These are phyloP conservation scores for Cyclina sinensis DNA, from an alignment of 1,140 invertebrate genomes.

Conservation along the genomic window DNA sequence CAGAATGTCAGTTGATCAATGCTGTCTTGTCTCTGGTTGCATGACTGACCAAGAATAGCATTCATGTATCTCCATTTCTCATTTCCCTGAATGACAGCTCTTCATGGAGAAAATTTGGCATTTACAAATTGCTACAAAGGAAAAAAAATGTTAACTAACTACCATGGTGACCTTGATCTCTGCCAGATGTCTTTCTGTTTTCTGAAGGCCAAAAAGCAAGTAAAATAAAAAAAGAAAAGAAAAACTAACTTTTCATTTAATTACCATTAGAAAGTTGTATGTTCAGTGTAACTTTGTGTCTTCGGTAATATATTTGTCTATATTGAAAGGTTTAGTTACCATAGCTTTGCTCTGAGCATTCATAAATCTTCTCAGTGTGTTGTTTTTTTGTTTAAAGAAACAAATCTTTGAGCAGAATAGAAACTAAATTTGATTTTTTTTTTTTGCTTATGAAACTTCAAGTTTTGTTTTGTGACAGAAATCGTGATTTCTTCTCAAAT, in stretches of 20 bases:
- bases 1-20: background rate
- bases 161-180: background rate
- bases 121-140: background rate
- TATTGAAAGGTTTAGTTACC: too few relatives aligned
- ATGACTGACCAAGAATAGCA: background rate
- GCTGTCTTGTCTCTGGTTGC: background rate
- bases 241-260: background rate
- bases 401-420: too few relatives aligned
- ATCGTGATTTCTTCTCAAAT: background rate
- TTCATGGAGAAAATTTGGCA: background rate
- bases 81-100: background rate
- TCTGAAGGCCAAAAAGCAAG: too few relatives aligned
- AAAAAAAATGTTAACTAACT: constrained; percentile 18
- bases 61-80: background rate
- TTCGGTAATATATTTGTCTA: too few relatives aligned
- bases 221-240: too few relatives aligned
- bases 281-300: too few relatives aligned
- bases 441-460: too few relatives aligned
- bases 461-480: background rate
- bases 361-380: too few relatives aligned
- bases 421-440: too few relatives aligned
- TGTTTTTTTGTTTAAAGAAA: too few relatives aligned
- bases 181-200: background rate
- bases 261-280: too few relatives aligned
- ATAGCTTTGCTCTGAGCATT: too few relatives aligned